phyloP scores from a whole-genome alignment of 2,113 vertebrate species.

The Azemiops feae region DNA sequence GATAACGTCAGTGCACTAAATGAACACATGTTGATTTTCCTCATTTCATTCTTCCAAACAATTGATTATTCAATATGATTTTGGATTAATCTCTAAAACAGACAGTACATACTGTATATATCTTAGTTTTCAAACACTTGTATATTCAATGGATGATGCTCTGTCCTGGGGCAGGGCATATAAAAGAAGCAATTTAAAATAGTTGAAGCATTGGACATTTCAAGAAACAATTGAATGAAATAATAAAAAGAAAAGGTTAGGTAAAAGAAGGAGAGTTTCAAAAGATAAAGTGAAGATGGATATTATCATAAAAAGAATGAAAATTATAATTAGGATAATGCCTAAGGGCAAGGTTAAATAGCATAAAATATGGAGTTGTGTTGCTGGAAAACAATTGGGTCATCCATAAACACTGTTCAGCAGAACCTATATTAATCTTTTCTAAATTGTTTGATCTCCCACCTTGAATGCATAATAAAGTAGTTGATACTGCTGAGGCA shows the following conservation, averaged over 20 bases:
- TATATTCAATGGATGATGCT: neutral
- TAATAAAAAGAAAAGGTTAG: neutral
- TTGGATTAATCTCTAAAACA: slow-evolving; percentile 1
- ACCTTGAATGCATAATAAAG: neutral
- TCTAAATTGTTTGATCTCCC: neutral
- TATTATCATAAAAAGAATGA: neutral
- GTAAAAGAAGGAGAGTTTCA: neutral
- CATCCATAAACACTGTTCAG: neutral
- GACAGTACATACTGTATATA: neutral
- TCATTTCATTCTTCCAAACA: slow-evolving; percentile 3
- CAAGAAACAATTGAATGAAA: neutral
- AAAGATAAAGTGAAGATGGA: neutral
- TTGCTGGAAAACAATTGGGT: neutral
- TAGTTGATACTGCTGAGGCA: neutral
- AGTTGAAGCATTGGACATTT: neutral
- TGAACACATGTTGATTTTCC: neutral
- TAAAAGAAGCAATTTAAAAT: neutral
- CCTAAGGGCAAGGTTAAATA: neutral
- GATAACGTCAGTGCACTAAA: neutral
- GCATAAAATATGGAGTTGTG: neutral
- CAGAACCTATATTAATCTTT: neutral
- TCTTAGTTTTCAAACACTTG: neutral
- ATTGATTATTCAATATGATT: neutral
- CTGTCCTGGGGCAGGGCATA: neutral
- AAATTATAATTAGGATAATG: neutral